Percentiles rank a stretch among this genome's conserved stretches.
Conservation (phyloP, 2,113 vertebrate species). For the Xerus inauris region DNA sequence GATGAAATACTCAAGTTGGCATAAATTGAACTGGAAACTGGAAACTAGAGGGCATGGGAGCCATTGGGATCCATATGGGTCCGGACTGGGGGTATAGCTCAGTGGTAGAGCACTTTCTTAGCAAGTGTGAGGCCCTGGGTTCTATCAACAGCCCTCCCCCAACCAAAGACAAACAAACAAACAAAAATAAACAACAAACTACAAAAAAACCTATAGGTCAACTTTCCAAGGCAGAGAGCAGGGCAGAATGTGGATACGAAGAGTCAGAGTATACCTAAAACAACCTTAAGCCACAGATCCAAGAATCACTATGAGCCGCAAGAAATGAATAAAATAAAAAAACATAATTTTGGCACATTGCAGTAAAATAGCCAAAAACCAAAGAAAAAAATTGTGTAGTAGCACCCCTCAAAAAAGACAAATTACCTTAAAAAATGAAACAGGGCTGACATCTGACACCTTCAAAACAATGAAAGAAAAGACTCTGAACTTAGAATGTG, state of each 20-base stretch:
- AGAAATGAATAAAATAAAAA: neutral
- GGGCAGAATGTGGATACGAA: neutral
- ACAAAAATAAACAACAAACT: no score
- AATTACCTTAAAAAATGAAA: constrained; percentile 31
- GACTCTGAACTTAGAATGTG: neutral
- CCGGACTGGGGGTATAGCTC: neutral
- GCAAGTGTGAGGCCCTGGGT: neutral
- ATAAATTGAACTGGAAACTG: constrained; percentile 21
- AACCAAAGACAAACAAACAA: neutral
- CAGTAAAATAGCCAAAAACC: neutral
- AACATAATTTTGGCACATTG: neutral
- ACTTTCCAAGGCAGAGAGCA: neutral
- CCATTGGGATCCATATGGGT: neutral
- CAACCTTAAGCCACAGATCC: neutral
- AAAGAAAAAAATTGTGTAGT: neutral
- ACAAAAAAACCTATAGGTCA: neutral
- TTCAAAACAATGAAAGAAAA: constrained; percentile 10
- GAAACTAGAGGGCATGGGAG: neutral
- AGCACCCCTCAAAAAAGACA: neutral
- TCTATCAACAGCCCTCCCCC: neutral
- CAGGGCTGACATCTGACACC: neutral
- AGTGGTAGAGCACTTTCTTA: neutral
- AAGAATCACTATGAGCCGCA: neutral
- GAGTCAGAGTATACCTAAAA: neutral
- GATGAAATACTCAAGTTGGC: neutral